Evolutionary conservation across 2,888 invertebrate genomes (phyloP).

Genomic region (Lycophotia porphyrea): DNA sequence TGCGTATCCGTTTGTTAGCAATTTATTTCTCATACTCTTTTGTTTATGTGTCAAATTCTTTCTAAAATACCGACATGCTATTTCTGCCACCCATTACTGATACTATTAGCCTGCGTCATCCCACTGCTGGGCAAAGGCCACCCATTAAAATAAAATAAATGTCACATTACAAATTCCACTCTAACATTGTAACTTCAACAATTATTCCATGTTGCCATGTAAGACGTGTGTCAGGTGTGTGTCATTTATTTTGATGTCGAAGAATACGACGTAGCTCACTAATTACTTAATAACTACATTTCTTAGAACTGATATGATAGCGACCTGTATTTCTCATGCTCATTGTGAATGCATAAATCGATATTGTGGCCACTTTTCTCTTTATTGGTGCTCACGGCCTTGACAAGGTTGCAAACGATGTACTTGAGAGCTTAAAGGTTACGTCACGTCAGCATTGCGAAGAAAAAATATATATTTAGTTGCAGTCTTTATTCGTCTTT

Average conservation of each 20-base stretch:
- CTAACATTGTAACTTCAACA: neutral
- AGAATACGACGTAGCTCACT: neutral
- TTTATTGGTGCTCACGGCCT: constrained; percentile 42
- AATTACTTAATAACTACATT: constrained; percentile 2
- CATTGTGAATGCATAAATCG: constrained; percentile 56
- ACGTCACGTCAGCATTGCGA: constrained; percentile 2
- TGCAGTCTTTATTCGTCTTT: neutral
- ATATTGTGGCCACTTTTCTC: constrained; percentile 35
- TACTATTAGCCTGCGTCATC: no score
- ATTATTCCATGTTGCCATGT: neutral
- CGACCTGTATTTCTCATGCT: constrained; percentile 25
- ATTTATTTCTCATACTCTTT: neutral
- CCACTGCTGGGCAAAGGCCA: no score
- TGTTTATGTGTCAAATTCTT: no score
- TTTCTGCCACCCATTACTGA: no score
- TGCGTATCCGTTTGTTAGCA: neutral
- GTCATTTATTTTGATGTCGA: constrained; percentile 5
- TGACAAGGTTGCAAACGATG: constrained; percentile 40
- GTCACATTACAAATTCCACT: neutral
- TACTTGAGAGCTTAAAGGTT: constrained; percentile 30
- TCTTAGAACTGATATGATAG: constrained; percentile 28
- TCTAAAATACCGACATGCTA: no score
- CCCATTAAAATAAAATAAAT: neutral
- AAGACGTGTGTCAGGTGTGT: neutral
- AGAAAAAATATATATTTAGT: constrained; percentile 22